Percentiles rank a stretch among this genome's conserved stretches.
Evolutionary conservation across 2,797 vertebrate species (phyloP).

Genomic region (Dendrocincla fuliginosa): DNA sequence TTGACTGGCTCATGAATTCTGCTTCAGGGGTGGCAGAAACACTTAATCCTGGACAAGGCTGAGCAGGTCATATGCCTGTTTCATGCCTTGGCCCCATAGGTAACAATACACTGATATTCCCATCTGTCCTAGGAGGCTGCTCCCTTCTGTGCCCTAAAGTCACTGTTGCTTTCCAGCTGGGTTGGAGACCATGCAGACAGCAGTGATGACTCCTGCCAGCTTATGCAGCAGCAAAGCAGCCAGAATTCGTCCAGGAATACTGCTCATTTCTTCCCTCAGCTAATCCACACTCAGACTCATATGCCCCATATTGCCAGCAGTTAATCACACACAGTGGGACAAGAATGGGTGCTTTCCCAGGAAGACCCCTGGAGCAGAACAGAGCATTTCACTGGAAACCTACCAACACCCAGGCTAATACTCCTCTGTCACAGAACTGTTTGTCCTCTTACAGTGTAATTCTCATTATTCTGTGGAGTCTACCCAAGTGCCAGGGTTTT

Average conservation of each 20-base stretch:
- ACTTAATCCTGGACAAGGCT: background rate
- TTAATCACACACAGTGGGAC: background rate
- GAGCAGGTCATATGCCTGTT: background rate
- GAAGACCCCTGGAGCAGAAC: background rate
- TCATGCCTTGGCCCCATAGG: background rate
- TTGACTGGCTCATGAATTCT: background rate
- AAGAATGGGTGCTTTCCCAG: constrained; percentile 42
- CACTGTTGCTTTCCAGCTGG: background rate
- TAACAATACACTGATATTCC: background rate
- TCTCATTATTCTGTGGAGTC: background rate
- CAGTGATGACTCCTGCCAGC: background rate
- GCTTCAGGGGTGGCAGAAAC: background rate
- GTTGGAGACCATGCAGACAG: background rate
- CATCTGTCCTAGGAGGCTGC: background rate
- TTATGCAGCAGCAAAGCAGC: background rate
- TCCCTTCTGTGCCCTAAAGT: background rate
- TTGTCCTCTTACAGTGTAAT: background rate
- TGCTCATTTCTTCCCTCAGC: constrained; percentile 31
- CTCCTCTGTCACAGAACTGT: background rate
- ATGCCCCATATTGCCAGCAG: fast-evolving
- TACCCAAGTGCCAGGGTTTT: background rate
- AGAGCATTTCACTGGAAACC: background rate
- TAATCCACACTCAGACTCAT: background rate
- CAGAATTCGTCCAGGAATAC: background rate
- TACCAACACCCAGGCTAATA: background rate